These are phyloP conservation scores for Pyrrhura leucotis DNA, from an alignment of 2,797 vertebrate species.

Conservation along the genomic window DNA sequence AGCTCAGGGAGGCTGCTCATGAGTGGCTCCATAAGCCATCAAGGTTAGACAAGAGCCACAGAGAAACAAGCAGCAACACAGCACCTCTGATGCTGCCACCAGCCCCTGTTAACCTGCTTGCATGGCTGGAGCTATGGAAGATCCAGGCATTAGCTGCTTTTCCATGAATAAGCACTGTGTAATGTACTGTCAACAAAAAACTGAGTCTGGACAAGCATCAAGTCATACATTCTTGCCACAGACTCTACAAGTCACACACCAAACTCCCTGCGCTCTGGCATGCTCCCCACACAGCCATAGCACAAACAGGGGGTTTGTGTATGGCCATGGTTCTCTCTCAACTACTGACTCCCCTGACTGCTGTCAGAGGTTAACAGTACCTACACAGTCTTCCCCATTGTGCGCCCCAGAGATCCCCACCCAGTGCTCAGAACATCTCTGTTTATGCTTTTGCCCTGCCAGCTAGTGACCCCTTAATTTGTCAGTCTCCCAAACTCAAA, in stretches of 20 bases:
- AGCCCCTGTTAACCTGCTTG: neutral
- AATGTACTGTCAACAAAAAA: neutral
- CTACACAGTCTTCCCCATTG: neutral
- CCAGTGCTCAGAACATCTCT: neutral
- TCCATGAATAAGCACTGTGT: neutral
- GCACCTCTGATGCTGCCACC: neutral
- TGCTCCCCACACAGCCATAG: neutral
- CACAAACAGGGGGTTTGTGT: neutral
- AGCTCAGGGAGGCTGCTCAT: fast-evolving
- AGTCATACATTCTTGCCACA: neutral
- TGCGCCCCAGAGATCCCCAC: neutral
- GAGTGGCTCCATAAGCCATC: neutral
- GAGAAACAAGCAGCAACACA: neutral
- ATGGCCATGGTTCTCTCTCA: neutral
- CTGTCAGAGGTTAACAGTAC: neutral
- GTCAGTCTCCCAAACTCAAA: neutral
- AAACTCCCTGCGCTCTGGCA: neutral
- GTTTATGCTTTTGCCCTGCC: neutral
- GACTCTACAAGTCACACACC: neutral
- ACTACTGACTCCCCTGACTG: too few relatives aligned
- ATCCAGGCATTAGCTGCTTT: neutral
- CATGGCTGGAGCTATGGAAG: neutral
- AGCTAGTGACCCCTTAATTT: neutral
- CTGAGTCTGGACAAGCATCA: neutral
- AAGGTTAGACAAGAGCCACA: neutral